Evolutionary conservation across 2,888 invertebrate genomes (phyloP).

Genomic region (Allolobophora icterica): DNA sequence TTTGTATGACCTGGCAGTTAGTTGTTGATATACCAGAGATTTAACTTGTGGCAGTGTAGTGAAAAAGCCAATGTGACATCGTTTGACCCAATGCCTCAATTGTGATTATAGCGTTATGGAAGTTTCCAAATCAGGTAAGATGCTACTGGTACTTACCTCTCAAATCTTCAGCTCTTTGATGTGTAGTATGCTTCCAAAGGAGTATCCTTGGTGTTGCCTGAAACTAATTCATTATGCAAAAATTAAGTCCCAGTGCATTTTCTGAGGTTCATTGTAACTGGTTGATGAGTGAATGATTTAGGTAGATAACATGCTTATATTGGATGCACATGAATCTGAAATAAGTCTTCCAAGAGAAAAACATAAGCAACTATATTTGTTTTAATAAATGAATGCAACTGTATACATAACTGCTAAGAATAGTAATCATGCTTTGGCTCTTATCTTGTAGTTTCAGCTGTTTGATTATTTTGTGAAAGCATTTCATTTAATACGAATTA

Average conservation of each 20-base stretch:
- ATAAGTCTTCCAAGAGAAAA: neutral
- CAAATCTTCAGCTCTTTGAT: neutral
- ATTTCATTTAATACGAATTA: neutral
- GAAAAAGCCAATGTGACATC: neutral
- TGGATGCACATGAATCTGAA: neutral
- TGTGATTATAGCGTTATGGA: neutral
- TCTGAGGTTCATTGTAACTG: neutral
- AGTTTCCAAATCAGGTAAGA: neutral
- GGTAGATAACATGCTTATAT: neutral
- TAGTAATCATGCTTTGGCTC: too few relatives aligned
- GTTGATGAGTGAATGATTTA: neutral
- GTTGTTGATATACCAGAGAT: neutral
- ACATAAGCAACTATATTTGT: neutral
- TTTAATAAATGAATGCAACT: neutral
- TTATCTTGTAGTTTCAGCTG: neutral
- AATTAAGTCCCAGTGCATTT: neutral
- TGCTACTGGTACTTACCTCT: neutral
- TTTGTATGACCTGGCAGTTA: neutral
- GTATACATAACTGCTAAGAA: neutral
- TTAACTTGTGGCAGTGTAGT: neutral
- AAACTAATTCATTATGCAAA: neutral
- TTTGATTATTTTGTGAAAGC: conserved; percentile 5
- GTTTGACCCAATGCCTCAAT: neutral
- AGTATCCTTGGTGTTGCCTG: neutral
- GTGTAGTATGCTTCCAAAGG: neutral